Conservation (phyloP, 2,113 vertebrate species). For the Chaetops frenatus region DNA sequence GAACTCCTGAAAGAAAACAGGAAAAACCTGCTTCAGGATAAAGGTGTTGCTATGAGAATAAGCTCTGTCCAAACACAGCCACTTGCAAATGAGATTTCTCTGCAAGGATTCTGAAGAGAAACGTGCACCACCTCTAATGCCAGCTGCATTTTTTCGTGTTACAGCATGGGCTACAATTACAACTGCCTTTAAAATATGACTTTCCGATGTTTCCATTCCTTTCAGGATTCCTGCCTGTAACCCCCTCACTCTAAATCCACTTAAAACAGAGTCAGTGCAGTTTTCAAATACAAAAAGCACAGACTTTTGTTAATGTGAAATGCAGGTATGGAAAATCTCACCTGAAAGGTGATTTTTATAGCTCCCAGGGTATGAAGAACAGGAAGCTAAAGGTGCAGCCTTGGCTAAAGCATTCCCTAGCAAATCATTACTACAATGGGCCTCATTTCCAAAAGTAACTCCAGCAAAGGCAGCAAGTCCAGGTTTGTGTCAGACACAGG, state of each 20-base stretch:
- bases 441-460: background rate
- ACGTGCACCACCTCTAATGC: background rate
- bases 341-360: background rate
- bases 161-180: background rate
- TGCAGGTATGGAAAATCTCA: background rate
- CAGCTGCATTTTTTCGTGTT: background rate
- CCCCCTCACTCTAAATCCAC: background rate
- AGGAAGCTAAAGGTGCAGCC: background rate
- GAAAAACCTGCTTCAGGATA: constrained; percentile 57
- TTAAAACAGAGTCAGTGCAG: background rate
- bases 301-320: background rate
- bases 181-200: background rate
- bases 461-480: background rate
- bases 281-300: background rate
- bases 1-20: constrained; percentile 1
- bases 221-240: background rate
- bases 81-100: background rate
- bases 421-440: background rate
- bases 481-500: background rate
- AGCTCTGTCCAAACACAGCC: constrained; percentile 37
- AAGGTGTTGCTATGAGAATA: constrained; percentile 26
- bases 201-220: background rate
- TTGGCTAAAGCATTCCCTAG: background rate
- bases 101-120: background rate
- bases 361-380: background rate